Evolutionary conservation across 1,140 invertebrate genomes (phyloP).

Genomic region (Drosophila persimilis): DNA sequence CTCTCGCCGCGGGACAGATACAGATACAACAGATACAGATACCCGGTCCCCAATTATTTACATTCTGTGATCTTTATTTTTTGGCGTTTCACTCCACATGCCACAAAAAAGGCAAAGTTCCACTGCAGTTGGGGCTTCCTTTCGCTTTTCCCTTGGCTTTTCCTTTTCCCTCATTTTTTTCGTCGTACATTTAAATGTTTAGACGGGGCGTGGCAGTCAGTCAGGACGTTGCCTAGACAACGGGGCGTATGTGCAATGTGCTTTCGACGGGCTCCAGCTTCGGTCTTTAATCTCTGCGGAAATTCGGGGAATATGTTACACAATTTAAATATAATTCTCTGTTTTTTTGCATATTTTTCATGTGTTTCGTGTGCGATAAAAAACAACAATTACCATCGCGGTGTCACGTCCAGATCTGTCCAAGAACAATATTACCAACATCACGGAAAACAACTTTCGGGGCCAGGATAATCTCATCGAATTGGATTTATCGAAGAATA

Average conservation of each 20-base stretch:
- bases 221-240: conserved; percentile 52
- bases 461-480: conserved; percentile 90
- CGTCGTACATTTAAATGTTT: conserved; percentile 63
- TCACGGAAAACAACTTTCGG: conserved; percentile 92
- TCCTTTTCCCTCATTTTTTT: conserved; percentile 52
- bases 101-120: conserved; percentile 44
- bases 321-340: too few relatives aligned
- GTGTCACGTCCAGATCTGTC: conserved; percentile 85
- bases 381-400: not conserved
- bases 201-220: conserved; percentile 46
- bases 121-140: conserved; percentile 49
- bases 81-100: conserved; percentile 55
- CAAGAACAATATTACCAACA: conserved; percentile 89
- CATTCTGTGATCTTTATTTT: conserved; percentile 70
- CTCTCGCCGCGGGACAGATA: too few relatives aligned
- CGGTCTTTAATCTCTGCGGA: not conserved
- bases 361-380: conserved; percentile 6
- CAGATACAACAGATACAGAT: too few relatives aligned
- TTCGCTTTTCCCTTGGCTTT: conserved; percentile 3
- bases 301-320: not conserved
- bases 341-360: conserved; percentile 24
- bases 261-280: not conserved
- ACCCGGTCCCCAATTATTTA: conserved; percentile 63
- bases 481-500: conserved; percentile 93
- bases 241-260: conserved; percentile 68